These are phyloP conservation scores for Congeria kusceri DNA, from an alignment of 2,888 invertebrate genomes.

Conservation along the genomic window DNA sequence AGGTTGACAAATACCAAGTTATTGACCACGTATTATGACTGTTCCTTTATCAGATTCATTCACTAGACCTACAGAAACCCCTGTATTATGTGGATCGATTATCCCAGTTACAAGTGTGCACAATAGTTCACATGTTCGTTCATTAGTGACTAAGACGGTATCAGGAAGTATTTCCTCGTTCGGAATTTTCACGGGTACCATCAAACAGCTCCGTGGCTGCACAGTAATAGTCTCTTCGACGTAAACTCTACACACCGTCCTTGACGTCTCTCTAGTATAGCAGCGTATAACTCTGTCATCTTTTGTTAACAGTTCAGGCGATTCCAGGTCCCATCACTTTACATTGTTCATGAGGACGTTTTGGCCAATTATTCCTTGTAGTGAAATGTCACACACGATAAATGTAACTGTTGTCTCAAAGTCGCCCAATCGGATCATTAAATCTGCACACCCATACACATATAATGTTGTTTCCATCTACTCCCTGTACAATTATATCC, in stretches of 20 bases:
- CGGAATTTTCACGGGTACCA: constrained; percentile 6
- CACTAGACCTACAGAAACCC: no score
- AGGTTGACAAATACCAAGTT: neutral
- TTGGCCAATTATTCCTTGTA: constrained; percentile 13
- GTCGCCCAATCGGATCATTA: neutral
- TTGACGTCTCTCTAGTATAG: neutral
- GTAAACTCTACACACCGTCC: no score
- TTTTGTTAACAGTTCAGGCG: neutral
- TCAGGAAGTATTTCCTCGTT: no score
- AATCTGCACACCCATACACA: neutral
- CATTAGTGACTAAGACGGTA: no score
- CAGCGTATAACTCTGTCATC: no score
- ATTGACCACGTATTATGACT: neutral
- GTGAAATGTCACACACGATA: constrained; percentile 27
- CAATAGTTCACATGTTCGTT: no score
- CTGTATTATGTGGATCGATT: no score
- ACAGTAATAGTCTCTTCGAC: no score
- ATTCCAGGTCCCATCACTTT: constrained; percentile 15
- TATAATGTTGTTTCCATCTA: neutral
- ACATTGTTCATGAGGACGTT: constrained; percentile 25
- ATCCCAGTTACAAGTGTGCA: no score
- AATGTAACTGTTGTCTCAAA: neutral
- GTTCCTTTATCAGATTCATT: no score
- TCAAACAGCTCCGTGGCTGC: no score
- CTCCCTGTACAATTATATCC: no score